Evolutionary conservation across 1,140 invertebrate genomes (phyloP), one percentile per base, ranked within the genome.

Genomic region (Bombus waltoni): DNA sequence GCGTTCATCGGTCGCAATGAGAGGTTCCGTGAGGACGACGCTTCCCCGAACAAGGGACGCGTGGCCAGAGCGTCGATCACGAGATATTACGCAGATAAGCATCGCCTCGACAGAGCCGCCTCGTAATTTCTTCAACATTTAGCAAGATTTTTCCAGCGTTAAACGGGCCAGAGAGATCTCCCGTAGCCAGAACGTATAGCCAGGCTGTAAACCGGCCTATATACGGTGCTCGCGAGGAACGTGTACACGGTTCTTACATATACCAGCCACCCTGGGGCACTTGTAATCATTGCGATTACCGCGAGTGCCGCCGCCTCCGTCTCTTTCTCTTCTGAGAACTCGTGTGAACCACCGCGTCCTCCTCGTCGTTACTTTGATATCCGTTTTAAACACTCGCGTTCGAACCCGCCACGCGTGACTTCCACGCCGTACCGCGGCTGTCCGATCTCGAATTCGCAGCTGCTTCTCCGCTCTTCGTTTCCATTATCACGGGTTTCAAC

Each of bases 201-300:
- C 57, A 18, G 71, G 66, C 83, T 78, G 83, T 91, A 92, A 90
- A 90, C 32, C 89, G 76, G 85, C 66, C 90, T 91, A 89, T 87
- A 88, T 91, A 91, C 85, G 88, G 74, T 68, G 68, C 78, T 75
- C 80, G 79, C 70, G 81, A 66, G 76, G 38, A 82, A 83, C 76
- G 83, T 70, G 81, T 88, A 91, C 83, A 86, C 84, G 88, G 42
- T 85, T 91, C 90, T 90, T 90, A 88, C 90, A 91, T 90, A 88
- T 78, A 84, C 68, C 35, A 57, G 74, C 38, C 87, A 86, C 66
- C 85, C 75, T 62, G 80, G 86, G 81, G 72, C 88, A 47, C 84
- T 89, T 75, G 87, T 91, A 92, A 92, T 92, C 91, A 90, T 91
- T 85, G 90, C 86, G 89, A 92, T 92, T 91, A 91, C 90, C 76